A percentile compares a stretch with the other conserved stretches of the same genome.
Conservation (phyloP, 2,888 invertebrate genomes). For the Carterocephalus palaemon region DNA sequence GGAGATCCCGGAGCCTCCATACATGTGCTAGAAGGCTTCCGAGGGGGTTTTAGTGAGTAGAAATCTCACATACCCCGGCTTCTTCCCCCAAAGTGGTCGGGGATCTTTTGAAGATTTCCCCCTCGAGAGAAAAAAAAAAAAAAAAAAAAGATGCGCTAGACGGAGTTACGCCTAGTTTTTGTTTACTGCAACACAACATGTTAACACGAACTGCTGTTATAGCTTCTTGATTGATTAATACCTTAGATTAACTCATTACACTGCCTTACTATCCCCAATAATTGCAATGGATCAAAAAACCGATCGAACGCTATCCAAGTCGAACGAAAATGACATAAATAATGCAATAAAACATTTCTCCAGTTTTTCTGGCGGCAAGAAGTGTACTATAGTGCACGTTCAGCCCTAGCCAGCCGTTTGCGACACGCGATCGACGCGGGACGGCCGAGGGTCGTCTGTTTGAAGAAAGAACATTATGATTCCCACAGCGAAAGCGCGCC, state of each 20-base stretch:
- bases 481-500: no score
- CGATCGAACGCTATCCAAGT: slow-evolving; percentile 10
- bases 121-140: no score
- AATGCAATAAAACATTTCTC: slow-evolving; percentile 13
- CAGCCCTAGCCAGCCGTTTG: not conserved
- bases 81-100: no score
- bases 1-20: no score
- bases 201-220: not conserved
- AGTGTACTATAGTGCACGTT: slow-evolving; percentile 1
- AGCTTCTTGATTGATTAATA: slow-evolving; percentile 2
- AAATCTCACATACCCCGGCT: no score
- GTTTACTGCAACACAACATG: slow-evolving; percentile 1
- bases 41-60: no score
- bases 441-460: no score
- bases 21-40: no score
- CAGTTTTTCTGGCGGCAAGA: slow-evolving; percentile 3
- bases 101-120: no score
- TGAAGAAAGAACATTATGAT: no score
- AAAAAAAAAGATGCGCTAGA: no score
- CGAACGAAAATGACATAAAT: slow-evolving; percentile 22
- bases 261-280: not conserved
- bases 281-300: slow-evolving; percentile 12
- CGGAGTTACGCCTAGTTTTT: not conserved
- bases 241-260: slow-evolving; percentile 5
- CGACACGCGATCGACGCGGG: slow-evolving; percentile 11